These are phyloP conservation scores for Tyto alba DNA, from an alignment of 2,113 vertebrate genomes.

Conservation along the genomic window DNA sequence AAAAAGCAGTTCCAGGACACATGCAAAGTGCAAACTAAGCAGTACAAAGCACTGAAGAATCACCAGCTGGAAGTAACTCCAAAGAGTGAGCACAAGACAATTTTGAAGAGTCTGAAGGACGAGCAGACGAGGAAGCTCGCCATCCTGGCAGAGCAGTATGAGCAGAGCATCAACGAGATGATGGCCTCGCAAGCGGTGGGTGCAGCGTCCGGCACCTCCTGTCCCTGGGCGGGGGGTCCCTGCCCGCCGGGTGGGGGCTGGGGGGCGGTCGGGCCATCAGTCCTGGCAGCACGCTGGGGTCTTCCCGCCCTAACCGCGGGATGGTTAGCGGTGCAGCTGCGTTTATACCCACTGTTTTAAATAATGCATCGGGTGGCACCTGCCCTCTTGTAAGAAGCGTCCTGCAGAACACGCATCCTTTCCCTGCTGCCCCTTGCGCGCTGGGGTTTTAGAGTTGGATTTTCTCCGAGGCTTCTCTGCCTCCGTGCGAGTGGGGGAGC, in stretches of 20 bases:
- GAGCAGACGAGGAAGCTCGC: slow-evolving; percentile 98
- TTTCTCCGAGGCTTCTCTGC: neutral
- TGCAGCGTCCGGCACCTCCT: neutral
- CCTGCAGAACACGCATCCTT: fast-evolving
- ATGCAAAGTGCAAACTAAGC: slow-evolving; percentile 99
- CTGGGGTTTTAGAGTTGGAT: neutral
- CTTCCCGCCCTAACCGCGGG: neutral
- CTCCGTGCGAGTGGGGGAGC: neutral
- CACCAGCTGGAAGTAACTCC: slow-evolving; percentile 99
- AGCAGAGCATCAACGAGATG: slow-evolving; percentile 99
- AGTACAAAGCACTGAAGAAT: slow-evolving; percentile 99
- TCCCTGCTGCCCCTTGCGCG: fast-evolving
- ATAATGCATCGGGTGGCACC: too few relatives aligned
- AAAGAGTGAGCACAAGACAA: slow-evolving; percentile 97
- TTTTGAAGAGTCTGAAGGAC: slow-evolving; percentile 96
- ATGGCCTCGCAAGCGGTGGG: slow-evolving; percentile 98
- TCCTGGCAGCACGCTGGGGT: neutral
- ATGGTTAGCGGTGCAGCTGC: neutral
- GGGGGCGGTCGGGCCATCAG: fast-evolving
- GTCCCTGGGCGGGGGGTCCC: neutral
- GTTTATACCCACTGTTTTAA: neutral
- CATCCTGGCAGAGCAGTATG: slow-evolving; percentile 97
- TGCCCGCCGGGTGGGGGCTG: fast-evolving
- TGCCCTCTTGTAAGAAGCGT: neutral
- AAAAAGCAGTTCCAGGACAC: slow-evolving; percentile 99